A percentile compares a stretch with the other conserved stretches of the same genome.
These are phyloP conservation scores for Myotis yumanensis DNA, from an alignment of 2,113 vertebrate genomes.

Conservation along the genomic window DNA sequence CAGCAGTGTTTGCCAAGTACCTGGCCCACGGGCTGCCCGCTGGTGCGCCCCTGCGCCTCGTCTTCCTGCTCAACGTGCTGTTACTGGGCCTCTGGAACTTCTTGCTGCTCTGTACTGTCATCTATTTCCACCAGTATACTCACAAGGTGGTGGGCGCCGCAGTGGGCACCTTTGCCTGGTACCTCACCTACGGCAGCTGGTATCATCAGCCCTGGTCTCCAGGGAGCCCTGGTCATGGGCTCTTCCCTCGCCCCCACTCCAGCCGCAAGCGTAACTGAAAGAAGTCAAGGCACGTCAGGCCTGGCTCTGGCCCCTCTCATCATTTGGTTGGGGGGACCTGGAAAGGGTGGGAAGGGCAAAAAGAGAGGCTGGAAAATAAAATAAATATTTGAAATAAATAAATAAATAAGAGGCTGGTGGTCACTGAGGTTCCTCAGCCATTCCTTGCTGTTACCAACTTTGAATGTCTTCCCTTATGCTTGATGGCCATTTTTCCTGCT, in stretches of 20 bases:
- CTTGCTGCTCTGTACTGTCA: conserved; percentile 86
- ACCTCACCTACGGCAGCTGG: conserved; percentile 89
- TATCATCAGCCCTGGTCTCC: conserved; percentile 87
- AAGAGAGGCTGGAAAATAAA: not conserved
- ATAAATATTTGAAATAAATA: not conserved
- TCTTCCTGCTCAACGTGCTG: conserved; percentile 88
- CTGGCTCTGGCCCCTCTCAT: conserved; percentile 35
- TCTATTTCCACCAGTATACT: conserved; percentile 87
- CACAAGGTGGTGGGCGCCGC: conserved; percentile 88
- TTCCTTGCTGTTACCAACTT: not conserved
- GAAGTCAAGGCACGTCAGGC: conserved; percentile 66
- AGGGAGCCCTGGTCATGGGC: conserved; percentile 88
- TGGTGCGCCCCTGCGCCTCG: conserved; percentile 82
- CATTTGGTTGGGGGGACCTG: not conserved
- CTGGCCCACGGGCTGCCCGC: conserved; percentile 87
- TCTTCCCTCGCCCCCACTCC: conserved; percentile 78
- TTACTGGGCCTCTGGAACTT: conserved; percentile 88
- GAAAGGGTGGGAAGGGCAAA: not conserved
- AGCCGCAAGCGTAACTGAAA: conserved; percentile 73
- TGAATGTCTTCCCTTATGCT: not conserved
- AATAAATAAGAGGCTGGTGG: not conserved
- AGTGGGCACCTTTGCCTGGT: conserved; percentile 88
- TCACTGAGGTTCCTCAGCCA: not conserved
- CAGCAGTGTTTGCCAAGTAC: conserved; percentile 83
- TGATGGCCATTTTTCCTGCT: not conserved